Conservation (phyloP, 2,888 invertebrate genomes). For the Escarpia spicata region DNA sequence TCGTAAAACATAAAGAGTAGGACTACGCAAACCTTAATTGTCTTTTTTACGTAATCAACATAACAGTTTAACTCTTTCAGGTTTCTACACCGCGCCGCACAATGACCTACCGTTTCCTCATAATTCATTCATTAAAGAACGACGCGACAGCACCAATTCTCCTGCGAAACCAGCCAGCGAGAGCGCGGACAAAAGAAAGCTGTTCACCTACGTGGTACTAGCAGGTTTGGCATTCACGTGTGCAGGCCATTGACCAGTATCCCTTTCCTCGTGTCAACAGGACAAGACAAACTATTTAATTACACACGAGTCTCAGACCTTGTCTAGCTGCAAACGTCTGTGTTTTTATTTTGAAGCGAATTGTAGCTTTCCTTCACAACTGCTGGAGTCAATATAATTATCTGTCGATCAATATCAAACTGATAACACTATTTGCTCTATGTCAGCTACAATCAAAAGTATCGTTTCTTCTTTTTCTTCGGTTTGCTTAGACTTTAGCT, state of each 20-base stretch:
- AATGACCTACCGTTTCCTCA: background rate
- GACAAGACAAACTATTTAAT: background rate
- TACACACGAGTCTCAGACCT: background rate
- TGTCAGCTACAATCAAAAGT: too few species aligned
- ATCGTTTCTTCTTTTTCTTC: too few species aligned
- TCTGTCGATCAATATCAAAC: background rate
- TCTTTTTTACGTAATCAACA: background rate
- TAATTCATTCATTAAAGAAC: background rate
- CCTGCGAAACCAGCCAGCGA: background rate
- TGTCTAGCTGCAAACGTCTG: background rate
- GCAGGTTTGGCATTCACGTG: background rate
- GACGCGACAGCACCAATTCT: background rate
- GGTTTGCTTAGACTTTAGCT: too few species aligned
- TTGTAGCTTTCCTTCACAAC: background rate
- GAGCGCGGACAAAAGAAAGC: background rate
- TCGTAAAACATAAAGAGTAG: background rate
- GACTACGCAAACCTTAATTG: background rate
- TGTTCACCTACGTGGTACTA: background rate
- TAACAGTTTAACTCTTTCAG: background rate
- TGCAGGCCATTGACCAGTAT: background rate
- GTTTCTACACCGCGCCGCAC: background rate
- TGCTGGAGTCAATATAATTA: background rate
- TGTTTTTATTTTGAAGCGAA: background rate
- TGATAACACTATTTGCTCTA: too few species aligned
- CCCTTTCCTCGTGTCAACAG: too few species aligned